Percentiles rank a stretch among this genome's conserved stretches.
Conservation (phyloP, 2,888 invertebrate genomes). For the Lordiphosa andalusiaca region DNA sequence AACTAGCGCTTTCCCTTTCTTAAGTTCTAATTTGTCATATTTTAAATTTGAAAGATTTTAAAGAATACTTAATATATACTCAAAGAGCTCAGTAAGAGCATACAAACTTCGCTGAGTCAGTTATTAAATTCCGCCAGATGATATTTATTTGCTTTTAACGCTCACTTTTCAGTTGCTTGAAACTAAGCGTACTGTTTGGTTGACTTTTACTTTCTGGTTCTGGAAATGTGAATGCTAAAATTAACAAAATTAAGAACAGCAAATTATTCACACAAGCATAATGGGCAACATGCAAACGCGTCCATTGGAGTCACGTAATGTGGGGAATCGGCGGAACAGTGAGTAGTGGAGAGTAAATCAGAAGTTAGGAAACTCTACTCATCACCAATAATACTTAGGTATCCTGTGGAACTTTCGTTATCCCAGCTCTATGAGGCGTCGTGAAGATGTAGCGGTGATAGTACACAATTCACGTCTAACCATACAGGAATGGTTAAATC, state of each 20-base stretch:
- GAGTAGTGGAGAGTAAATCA: constrained; percentile 19
- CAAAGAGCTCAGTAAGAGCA: constrained; percentile 5
- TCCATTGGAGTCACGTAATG: constrained; percentile 51
- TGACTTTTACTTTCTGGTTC: constrained; percentile 41
- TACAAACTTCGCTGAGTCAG: neutral
- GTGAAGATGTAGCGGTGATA: constrained; percentile 72
- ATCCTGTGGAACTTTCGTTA: constrained; percentile 81
- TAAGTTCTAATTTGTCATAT: too few species aligned
- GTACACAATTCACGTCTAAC: constrained; percentile 81
- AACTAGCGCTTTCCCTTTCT: too few species aligned
- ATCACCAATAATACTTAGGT: constrained; percentile 56
- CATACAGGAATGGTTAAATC: constrained; percentile 83
- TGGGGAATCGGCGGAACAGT: constrained; percentile 69
- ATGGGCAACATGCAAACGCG: constrained; percentile 75
- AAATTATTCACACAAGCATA: constrained; percentile 23
- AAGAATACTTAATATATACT: too few species aligned
- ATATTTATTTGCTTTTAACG: constrained; percentile 38
- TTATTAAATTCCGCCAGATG: constrained; percentile 1
- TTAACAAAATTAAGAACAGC: constrained; percentile 30
- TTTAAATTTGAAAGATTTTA: too few species aligned
- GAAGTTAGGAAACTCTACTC: neutral
- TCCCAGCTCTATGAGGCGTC: constrained; percentile 70
- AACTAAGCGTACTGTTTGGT: constrained; percentile 43
- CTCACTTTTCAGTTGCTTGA: constrained; percentile 47
- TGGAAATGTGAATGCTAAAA: constrained; percentile 45